These are phyloP conservation scores for Neoitamus cyanurus DNA, from an alignment of 2,888 invertebrate genomes.

Conservation along the genomic window DNA sequence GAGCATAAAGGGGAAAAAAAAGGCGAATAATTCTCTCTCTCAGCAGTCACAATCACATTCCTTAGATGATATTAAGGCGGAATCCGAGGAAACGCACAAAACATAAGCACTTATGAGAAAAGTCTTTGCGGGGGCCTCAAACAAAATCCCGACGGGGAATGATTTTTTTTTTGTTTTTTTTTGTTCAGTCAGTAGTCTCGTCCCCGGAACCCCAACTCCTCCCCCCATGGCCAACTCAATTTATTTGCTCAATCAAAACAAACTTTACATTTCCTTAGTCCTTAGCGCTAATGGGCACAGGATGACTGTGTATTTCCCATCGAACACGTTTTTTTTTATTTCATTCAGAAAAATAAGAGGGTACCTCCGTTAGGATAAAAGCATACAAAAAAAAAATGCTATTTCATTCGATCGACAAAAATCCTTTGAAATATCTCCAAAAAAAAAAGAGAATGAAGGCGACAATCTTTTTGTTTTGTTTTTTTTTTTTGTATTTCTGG, in stretches of 20 bases:
- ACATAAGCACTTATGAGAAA: no score
- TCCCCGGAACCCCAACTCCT: background rate
- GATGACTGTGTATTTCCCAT: background rate
- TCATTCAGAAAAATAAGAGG: no score
- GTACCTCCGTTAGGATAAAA: background rate
- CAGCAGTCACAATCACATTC: no score
- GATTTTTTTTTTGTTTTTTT: no score
- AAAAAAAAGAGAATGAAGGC: background rate
- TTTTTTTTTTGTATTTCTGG: no score
- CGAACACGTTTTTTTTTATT: background rate
- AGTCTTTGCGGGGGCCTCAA: background rate
- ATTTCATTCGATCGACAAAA: background rate
- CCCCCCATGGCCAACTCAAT: background rate
- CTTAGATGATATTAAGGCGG: no score
- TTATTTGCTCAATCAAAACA: background rate
- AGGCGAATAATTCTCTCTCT: background rate
- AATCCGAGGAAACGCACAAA: no score
- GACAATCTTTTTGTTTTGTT: background rate
- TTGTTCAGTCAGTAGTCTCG: background rate
- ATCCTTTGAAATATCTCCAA: background rate
- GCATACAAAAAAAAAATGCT: no score
- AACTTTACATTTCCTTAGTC: background rate
- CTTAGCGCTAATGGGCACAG: background rate
- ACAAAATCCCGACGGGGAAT: no score
- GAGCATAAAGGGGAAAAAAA: background rate